Evolutionary conservation across 2,888 invertebrate genomes (phyloP), one percentile per base, ranked within the genome.

Genomic region (Dryobota labecula): DNA sequence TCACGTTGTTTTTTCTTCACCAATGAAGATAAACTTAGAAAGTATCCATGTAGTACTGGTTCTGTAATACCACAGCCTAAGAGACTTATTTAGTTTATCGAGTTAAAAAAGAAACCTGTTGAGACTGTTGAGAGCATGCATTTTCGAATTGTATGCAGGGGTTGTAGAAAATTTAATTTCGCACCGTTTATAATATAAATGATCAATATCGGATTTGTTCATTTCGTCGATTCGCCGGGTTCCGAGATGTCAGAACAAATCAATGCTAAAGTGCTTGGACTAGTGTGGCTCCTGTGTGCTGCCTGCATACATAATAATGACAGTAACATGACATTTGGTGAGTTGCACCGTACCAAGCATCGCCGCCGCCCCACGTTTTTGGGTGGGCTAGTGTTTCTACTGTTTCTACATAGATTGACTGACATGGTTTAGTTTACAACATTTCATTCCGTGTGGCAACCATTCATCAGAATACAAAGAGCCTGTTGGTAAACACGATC

Each of bases 401-500:
- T n/a, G 30, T 20, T 20, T 27, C 53, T 18, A 30, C 18, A 27
- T 53, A 53, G 18, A 53, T 27, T 53, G 27, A 41, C 15, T 41
- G 41, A 41, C n/a, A n/a, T n/a, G n/a, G 15, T 15, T 41, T 41
- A 41, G 41, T 41, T 41, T 41, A 41, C 41, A 41, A 41, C 41
- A 41, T 15, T 15, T 41, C 41, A 41, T 41, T 15, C 5, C 15
- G 5, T 15, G 41, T 15, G 15, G 5, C 41, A 41, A 41, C 15
- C 15, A n/a, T n/a, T 56, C n/a, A 56, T 56, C 13, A 33, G 33
- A 13, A 15, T 45, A 61, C 30, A 61, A 45, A 15, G 15, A 45
- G 36, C 53, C 24, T 36, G 63, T 63, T 54, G 24, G 36, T 54
- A 63, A 36, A 63, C 56, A 54, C 5, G 8, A 7, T 27, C 20